A percentile compares a stretch with the other conserved stretches of the same genome.
Conservation (phyloP, 2,113 vertebrate species). For the Aptenodytes patagonicus region DNA sequence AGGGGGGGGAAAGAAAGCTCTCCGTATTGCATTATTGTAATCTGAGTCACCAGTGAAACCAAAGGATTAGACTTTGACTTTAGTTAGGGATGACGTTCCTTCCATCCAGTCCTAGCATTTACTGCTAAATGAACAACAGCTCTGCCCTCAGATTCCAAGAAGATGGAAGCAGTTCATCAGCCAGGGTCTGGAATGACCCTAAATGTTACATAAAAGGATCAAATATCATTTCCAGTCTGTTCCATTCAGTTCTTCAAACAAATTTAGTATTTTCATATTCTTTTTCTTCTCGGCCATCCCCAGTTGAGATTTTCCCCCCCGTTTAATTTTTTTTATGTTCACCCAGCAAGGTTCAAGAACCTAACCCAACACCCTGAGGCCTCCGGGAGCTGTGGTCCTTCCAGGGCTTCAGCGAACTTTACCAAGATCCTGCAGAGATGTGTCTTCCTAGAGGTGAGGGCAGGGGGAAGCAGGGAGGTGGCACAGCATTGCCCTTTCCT, state of each 20-base stretch:
- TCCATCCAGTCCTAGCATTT: background rate
- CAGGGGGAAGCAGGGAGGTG: background rate
- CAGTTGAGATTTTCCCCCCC: background rate
- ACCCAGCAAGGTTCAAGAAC: background rate
- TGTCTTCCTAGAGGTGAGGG: background rate
- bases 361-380: background rate
- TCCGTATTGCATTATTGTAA: background rate
- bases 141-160: slow-evolving; percentile 11
- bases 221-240: background rate
- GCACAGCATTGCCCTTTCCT: background rate
- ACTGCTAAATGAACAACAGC: background rate
- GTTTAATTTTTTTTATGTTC: background rate
- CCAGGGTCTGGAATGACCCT: background rate
- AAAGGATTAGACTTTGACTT: background rate
- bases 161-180: slow-evolving; percentile 11
- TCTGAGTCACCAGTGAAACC: slow-evolving; percentile 28
- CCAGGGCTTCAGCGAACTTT: background rate
- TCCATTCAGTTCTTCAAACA: background rate
- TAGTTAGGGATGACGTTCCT: slow-evolving; percentile 7
- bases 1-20: background rate
- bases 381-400: background rate
- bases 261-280: background rate
- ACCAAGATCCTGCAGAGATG: background rate
- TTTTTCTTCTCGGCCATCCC: background rate
- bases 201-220: background rate